Percentiles rank a stretch among this genome's conserved stretches.
phyloP scores from a whole-genome alignment of 2,113 vertebrate genomes.

The Marcusenius ussheri region DNA sequence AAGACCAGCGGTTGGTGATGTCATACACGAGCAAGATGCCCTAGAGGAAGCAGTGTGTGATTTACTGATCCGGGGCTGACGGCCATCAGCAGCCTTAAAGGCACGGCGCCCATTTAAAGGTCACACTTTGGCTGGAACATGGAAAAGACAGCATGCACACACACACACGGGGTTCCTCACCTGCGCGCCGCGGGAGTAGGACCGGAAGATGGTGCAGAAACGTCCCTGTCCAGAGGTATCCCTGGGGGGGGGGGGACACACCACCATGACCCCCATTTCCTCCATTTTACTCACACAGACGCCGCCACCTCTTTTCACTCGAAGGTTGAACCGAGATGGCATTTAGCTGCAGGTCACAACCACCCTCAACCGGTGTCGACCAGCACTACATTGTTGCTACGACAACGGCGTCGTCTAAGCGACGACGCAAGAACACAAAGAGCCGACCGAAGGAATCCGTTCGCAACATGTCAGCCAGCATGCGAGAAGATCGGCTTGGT shows the following conservation, averaged over 20 bases:
- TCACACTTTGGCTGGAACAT: background rate
- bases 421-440: background rate
- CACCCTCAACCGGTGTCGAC: background rate
- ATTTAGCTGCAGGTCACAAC: background rate
- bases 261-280: background rate
- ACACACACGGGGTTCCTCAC: conserved; percentile 53
- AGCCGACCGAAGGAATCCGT: background rate
- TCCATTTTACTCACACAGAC: background rate
- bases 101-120: background rate
- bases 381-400: background rate
- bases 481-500: background rate
- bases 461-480: background rate
- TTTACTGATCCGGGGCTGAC: background rate
- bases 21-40: conserved; percentile 96
- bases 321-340: background rate
- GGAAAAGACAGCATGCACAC: background rate
- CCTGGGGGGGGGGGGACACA: conserved; percentile 57
- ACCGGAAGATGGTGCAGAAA: conserved; percentile 98
- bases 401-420: background rate
- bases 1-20: conserved; percentile 98
- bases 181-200: conserved; percentile 95
- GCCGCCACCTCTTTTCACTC: background rate
- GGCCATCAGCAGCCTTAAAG: background rate
- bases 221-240: conserved; percentile 95
- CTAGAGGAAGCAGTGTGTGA: conserved; percentile 48